Conservation (phyloP, 2,888 invertebrate genomes). For the Tachina fera region DNA sequence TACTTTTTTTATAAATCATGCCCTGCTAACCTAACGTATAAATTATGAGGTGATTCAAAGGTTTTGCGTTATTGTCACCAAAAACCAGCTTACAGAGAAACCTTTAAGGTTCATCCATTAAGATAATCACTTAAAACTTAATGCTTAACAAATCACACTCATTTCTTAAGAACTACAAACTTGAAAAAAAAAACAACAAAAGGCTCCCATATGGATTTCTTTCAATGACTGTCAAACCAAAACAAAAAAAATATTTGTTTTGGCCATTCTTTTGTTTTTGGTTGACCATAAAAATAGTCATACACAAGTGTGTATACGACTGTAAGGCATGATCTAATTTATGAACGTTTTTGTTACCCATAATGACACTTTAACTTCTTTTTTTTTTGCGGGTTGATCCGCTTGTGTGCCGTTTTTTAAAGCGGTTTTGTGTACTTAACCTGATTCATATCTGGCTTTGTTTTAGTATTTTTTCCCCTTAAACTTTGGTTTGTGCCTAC, state of each 20-base stretch:
- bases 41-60: neutral
- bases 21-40: neutral
- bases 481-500: slow-evolving; percentile 34
- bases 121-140: slow-evolving; percentile 40
- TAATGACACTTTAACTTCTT: slow-evolving; percentile 54
- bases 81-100: neutral
- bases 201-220: neutral
- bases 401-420: slow-evolving; percentile 29
- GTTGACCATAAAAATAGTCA: neutral
- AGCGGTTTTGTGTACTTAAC: slow-evolving; percentile 60
- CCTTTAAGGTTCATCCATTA: slow-evolving; percentile 22
- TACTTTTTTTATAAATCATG: too few relatives aligned
- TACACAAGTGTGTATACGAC: neutral
- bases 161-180: slow-evolving; percentile 33
- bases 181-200: neutral
- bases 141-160: slow-evolving; percentile 39
- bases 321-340: slow-evolving; percentile 55
- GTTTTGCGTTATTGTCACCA: neutral
- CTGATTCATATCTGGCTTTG: slow-evolving; percentile 67
- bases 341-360: slow-evolving; percentile 62
- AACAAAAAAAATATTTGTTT: slow-evolving; percentile 28
- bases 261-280: slow-evolving; percentile 44
- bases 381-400: slow-evolving; percentile 26
- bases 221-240: slow-evolving; percentile 35
- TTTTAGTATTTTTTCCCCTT: slow-evolving; percentile 13